phyloP scores from a whole-genome alignment of 2,113 vertebrate species.

The Carassius auratus region DNA sequence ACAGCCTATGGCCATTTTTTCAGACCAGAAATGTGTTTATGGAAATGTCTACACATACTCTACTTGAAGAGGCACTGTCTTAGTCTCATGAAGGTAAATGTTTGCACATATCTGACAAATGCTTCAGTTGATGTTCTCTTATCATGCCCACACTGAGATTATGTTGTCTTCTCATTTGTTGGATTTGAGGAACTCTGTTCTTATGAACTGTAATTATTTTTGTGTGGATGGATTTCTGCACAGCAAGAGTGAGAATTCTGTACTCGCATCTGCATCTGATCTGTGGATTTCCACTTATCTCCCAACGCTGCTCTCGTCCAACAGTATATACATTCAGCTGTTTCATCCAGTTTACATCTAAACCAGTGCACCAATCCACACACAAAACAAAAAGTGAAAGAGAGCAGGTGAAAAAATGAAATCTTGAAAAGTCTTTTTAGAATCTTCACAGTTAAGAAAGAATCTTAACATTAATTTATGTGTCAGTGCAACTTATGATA shows the following conservation, averaged over 20 bases:
- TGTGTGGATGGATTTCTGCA: not conserved
- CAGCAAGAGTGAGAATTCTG: not conserved
- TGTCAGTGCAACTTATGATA: not conserved
- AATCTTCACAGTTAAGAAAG: not conserved
- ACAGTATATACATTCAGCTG: not conserved
- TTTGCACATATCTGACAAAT: constrained; percentile 2
- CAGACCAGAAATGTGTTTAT: not conserved
- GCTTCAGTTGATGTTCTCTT: not conserved
- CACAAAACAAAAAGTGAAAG: not conserved
- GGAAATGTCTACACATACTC: not conserved
- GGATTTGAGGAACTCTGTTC: not conserved
- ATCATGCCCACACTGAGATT: not conserved
- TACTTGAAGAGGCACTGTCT: not conserved
- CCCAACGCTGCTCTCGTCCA: not conserved
- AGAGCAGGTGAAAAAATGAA: not conserved
- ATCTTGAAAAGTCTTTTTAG: not conserved
- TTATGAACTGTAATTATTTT: not conserved
- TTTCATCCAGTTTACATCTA: not conserved
- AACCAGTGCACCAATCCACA: no score
- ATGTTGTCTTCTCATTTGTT: not conserved
- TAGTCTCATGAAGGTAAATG: not conserved
- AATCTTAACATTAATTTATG: not conserved
- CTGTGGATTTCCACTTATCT: not conserved
- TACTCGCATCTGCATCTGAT: constrained; percentile 4
- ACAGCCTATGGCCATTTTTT: not conserved